phyloP scores from a whole-genome alignment of 2,797 vertebrate genomes.

The Leptoclinus maculatus region DNA sequence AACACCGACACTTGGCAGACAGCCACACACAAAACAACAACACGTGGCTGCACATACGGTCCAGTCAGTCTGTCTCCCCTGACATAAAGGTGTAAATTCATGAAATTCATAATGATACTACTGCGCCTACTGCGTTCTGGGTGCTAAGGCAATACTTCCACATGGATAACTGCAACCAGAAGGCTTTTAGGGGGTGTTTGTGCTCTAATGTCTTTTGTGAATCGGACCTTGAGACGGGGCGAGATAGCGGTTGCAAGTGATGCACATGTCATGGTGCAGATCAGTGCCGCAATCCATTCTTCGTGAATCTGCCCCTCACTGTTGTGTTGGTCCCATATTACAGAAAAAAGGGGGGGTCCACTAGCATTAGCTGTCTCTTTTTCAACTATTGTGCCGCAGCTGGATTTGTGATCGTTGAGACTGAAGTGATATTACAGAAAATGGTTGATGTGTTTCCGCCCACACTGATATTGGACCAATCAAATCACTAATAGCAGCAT shows the following conservation, averaged over 20 bases:
- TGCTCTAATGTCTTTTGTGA: neutral
- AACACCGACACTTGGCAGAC: conserved; percentile 40
- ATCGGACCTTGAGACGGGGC: neutral
- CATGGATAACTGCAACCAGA: neutral
- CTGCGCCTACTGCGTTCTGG: neutral
- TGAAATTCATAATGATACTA: neutral
- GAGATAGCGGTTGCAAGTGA: neutral
- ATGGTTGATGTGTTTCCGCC: too few relatives aligned
- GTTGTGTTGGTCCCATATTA: neutral
- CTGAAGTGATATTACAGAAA: neutral
- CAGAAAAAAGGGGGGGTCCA: neutral
- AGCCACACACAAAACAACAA: conserved; percentile 4
- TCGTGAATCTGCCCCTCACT: too few relatives aligned
- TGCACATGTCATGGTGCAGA: neutral
- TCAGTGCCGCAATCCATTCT: neutral
- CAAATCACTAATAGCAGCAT: neutral
- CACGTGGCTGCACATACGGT: conserved; percentile 9
- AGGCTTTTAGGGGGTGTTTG: neutral
- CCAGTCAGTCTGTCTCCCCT: neutral
- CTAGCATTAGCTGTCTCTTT: neutral
- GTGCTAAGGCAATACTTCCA: neutral
- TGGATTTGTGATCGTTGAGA: neutral
- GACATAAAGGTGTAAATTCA: neutral
- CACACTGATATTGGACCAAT: neutral
- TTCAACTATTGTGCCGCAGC: neutral